A percentile compares a stretch with the other conserved stretches of the same genome.
These are phyloP conservation scores for Anisognathus igniventris DNA, from an alignment of 2,797 vertebrate species.

Conservation along the genomic window DNA sequence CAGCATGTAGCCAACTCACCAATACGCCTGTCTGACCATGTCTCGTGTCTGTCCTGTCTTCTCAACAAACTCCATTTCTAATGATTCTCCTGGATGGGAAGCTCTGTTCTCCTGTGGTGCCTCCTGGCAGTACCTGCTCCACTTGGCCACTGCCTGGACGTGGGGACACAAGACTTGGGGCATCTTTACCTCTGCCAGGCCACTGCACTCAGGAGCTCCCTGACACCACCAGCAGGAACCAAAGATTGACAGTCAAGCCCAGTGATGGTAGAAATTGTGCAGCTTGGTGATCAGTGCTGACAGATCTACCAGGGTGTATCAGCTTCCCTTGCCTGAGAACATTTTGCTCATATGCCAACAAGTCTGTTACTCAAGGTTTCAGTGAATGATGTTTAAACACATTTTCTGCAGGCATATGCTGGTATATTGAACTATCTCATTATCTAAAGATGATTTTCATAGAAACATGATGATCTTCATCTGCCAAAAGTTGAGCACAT, in stretches of 20 bases:
- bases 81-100: background rate
- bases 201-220: background rate
- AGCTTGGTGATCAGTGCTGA: background rate
- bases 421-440: conserved; percentile 19
- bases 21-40: background rate
- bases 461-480: conserved; percentile 23
- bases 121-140: background rate
- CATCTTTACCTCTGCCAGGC: background rate
- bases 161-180: background rate
- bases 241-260: background rate
- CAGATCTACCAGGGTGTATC: background rate
- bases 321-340: background rate
- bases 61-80: background rate
- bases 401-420: conserved; percentile 52
- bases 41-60: background rate
- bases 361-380: conserved; percentile 23
- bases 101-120: background rate
- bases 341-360: background rate
- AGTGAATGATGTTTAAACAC: conserved; percentile 34
- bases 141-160: background rate
- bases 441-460: conserved; percentile 40
- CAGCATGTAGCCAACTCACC: background rate
- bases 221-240: background rate
- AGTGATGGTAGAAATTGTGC: background rate
- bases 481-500: conserved; percentile 30